Evolutionary conservation across 1,140 invertebrate genomes (phyloP).

Genomic region (Drosophila bocki): DNA sequence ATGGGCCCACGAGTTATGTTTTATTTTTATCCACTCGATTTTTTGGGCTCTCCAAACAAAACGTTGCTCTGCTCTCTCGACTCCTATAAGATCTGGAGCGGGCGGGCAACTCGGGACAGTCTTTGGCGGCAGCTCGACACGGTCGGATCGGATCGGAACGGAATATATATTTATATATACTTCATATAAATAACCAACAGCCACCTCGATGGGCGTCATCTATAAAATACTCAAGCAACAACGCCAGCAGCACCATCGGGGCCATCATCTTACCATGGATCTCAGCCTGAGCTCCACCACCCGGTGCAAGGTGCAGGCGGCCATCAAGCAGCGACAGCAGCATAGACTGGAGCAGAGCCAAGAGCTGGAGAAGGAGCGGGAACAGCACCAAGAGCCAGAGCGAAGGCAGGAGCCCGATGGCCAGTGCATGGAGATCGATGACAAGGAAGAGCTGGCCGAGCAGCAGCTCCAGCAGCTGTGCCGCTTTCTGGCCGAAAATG

Average conservation of each 20-base stretch:
- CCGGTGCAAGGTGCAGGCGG: conserved; percentile 67
- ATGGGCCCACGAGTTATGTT: conserved; percentile 61
- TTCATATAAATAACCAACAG: not conserved
- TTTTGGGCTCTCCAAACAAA: conserved; percentile 52
- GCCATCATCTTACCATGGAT: conserved; percentile 48
- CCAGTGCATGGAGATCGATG: conserved; percentile 1
- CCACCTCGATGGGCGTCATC: conserved; percentile 73
- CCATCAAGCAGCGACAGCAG: conserved; percentile 65
- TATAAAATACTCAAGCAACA: conserved; percentile 80
- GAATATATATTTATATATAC: conserved; percentile 1
- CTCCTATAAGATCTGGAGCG: conserved; percentile 54
- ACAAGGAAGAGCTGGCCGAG: conserved; percentile 48
- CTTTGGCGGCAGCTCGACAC: conserved; percentile 38
- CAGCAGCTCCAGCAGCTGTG: conserved; percentile 76
- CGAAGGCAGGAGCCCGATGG: conserved; percentile 4
- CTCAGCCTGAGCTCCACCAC: conserved; percentile 60
- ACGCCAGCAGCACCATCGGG: conserved; percentile 21
- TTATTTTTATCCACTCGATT: conserved; percentile 69
- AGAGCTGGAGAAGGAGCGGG: conserved; percentile 10
- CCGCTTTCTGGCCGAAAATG: conserved; percentile 76
- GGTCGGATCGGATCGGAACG: conserved; percentile 11
- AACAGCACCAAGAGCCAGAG: conserved; percentile 11
- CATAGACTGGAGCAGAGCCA: conserved; percentile 29
- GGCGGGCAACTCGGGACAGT: conserved; percentile 52
- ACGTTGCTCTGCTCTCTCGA: conserved; percentile 1